A percentile compares a stretch with the other conserved stretches of the same genome.
Conservation (phyloP, 2,113 vertebrate species). For the Noctilio leporinus region DNA sequence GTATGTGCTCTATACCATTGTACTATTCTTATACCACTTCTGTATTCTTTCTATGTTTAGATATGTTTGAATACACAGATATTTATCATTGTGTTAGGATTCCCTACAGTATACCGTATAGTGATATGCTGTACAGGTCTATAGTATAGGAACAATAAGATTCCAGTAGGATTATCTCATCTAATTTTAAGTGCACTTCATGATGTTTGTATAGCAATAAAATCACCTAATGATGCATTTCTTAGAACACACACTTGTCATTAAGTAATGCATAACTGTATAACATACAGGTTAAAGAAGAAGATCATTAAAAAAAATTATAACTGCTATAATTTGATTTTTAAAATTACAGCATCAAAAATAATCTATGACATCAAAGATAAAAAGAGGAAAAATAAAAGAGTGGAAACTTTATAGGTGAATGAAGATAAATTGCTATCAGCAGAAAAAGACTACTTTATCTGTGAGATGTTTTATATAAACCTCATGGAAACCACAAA, state of each 20-base stretch:
- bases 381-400: background rate
- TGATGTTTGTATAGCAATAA: background rate
- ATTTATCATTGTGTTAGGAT: background rate
- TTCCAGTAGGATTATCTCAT: background rate
- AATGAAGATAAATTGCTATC: background rate
- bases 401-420: background rate
- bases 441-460: background rate
- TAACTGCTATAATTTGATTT: background rate
- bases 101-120: background rate
- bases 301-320: background rate
- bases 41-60: background rate
- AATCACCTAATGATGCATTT: background rate
- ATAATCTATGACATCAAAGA: background rate
- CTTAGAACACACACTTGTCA: background rate
- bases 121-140: background rate
- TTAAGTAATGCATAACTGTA: background rate
- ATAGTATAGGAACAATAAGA: background rate
- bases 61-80: background rate
- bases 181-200: background rate
- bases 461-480: background rate
- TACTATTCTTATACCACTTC: background rate
- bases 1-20: background rate
- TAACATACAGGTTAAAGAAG: background rate
- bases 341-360: background rate
- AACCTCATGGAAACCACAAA: background rate